These are phyloP conservation scores for Leptinotarsa haldemani DNA, from an alignment of 2,888 invertebrate genomes.

Conservation along the genomic window DNA sequence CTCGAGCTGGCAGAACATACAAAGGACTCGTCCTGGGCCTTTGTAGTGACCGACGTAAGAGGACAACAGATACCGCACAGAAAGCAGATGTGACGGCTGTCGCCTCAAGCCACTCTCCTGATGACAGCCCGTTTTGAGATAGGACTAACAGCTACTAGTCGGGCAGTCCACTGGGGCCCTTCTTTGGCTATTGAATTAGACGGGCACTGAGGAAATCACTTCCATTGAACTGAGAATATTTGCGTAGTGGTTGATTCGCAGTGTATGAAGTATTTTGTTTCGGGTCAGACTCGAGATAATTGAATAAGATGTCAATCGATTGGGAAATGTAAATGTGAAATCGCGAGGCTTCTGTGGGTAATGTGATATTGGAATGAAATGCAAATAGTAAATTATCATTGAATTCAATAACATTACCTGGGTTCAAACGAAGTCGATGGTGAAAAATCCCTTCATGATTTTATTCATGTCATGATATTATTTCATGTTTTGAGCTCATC, in stretches of 20 bases:
- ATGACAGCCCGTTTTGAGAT: conserved; percentile 42
- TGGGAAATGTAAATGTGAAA: background rate
- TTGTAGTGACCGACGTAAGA: conserved; percentile 53
- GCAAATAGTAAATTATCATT: no score
- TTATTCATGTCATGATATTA: no score
- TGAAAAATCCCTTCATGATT: no score
- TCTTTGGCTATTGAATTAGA: conserved; percentile 12
- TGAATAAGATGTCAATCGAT: background rate
- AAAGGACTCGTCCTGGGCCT: conserved; percentile 55
- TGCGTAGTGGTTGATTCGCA: background rate
- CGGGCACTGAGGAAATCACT: conserved; percentile 2
- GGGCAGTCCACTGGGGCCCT: conserved; percentile 8
- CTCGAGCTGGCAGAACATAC: conserved; percentile 53
- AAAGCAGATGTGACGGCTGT: conserved; percentile 48
- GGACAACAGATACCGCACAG: conserved; percentile 43
- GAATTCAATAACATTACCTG: no score
- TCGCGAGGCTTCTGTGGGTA: no score
- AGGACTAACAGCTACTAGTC: conserved; percentile 18
- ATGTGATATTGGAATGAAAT: no score
- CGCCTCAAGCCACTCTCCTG: conserved; percentile 46
- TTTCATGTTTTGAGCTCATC: no score
- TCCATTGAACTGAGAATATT: background rate
- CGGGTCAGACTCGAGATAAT: background rate
- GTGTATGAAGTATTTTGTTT: background rate
- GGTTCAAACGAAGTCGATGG: no score